These are phyloP conservation scores for Carduelis carduelis DNA, from an alignment of 2,797 vertebrate species.

Conservation along the genomic window DNA sequence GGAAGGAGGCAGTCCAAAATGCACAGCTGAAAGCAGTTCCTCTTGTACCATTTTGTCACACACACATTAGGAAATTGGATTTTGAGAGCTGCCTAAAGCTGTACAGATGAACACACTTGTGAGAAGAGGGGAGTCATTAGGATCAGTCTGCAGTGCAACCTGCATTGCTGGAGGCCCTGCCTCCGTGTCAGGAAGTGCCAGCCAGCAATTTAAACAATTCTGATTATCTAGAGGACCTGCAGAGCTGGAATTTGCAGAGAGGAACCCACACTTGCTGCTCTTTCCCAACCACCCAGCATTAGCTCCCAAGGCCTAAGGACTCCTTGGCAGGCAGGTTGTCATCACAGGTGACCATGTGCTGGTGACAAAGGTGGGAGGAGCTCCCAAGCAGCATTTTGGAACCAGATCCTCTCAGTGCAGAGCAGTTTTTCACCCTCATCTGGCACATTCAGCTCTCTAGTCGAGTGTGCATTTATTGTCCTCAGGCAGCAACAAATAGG, in stretches of 20 bases:
- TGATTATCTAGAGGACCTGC: neutral
- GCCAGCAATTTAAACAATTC: neutral
- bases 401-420: neutral
- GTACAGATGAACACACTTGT: neutral
- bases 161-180: neutral
- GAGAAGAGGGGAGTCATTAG: neutral
- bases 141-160: neutral
- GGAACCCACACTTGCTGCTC: neutral
- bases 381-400: neutral
- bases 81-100: neutral
- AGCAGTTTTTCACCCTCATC: neutral
- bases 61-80: rapidly evolving
- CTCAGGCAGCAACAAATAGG: neutral
- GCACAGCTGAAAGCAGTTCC: neutral
- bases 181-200: neutral
- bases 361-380: neutral
- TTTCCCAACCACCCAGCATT: neutral
- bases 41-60: neutral
- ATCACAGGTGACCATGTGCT: neutral
- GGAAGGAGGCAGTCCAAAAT: neutral
- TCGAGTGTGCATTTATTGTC: neutral
- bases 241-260: neutral
- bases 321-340: neutral
- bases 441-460: neutral
- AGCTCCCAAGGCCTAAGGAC: neutral